phyloP scores from a whole-genome alignment of 2,113 vertebrate species.

The Etheostoma spectabile region DNA sequence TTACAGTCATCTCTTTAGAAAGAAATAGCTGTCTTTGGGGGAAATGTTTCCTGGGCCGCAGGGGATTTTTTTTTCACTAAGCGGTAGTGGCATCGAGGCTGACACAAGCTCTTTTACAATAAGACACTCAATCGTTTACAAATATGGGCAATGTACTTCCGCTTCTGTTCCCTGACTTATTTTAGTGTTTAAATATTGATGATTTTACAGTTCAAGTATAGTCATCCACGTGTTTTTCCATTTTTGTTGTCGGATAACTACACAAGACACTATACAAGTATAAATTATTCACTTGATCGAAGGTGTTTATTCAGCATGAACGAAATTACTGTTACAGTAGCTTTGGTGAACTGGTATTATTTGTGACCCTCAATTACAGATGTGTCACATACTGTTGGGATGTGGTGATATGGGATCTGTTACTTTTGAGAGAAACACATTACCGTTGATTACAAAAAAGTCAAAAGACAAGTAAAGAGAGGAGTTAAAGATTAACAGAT shows the following conservation, averaged over 20 bases:
- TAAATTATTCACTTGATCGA: background rate
- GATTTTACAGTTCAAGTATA: background rate
- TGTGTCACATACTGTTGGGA: background rate
- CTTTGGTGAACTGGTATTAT: background rate
- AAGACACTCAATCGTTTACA: background rate
- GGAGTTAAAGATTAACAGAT: constrained; percentile 35
- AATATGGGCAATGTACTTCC: background rate
- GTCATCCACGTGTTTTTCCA: background rate
- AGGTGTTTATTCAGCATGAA: background rate
- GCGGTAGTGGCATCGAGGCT: background rate
- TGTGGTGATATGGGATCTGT: background rate
- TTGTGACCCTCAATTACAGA: background rate
- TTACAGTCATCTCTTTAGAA: background rate
- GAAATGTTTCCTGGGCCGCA: background rate
- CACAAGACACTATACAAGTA: too few relatives aligned
- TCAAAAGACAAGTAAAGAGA: background rate
- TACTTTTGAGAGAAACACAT: background rate
- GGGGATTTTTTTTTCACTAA: background rate
- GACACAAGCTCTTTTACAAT: background rate
- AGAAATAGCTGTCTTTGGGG: background rate
- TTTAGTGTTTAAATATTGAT: background rate
- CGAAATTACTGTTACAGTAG: background rate
- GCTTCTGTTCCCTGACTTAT: background rate
- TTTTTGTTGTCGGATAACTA: background rate
- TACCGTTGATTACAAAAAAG: background rate